Evolutionary conservation across 2,888 invertebrate genomes (phyloP), one percentile per base, ranked within the genome.

Genomic region (Trissolcus brochymenae): DNA sequence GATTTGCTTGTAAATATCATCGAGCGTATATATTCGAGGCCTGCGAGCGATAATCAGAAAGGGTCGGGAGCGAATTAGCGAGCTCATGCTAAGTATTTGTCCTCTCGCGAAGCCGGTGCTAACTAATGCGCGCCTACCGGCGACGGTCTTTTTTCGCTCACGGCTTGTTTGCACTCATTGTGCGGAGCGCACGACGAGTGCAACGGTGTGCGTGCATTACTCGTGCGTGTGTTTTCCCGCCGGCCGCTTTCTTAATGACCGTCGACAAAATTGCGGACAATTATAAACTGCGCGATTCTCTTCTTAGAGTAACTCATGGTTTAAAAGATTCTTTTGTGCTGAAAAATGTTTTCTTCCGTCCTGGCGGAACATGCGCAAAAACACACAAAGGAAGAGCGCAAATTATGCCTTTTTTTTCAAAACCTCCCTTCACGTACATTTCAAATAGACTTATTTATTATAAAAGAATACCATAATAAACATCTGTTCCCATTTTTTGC

Each of bases 41-140:
- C 29, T 55, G 19, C 46, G 53, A 70, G 80, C 80, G 84, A 84
- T 84, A 83, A 84, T 84, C 80, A 82, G 81, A 79, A 35, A 35
- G 78, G 81, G 76, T 80, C 80, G 81, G 81, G 80, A 83, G 80
- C 81, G 81, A 83, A 84, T 87, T 87, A 87, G 85, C 86, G 81
- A 75, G 65, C 56, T 60, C 79, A 81, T 82, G 86, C 82, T 86
- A 87, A 87, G 82, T 86, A 85, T 85, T 86, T 84, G 85, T 84
- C 82, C 84, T 82, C 81, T 84, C 82, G 80, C 81, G 80, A 82
- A 82, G 79, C 64, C 81, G 76, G 84, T 82, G 87, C 83, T 86
- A 87, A 87, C 87, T 86, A 87, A 85, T 86, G 80, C 84, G 84
- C 81, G 78, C 79, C 79, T 73, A 67, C 79, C 59, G 75, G 46